These are phyloP conservation scores for Syrrhaptes paradoxus DNA, from an alignment of 2,113 vertebrate species.

Conservation along the genomic window DNA sequence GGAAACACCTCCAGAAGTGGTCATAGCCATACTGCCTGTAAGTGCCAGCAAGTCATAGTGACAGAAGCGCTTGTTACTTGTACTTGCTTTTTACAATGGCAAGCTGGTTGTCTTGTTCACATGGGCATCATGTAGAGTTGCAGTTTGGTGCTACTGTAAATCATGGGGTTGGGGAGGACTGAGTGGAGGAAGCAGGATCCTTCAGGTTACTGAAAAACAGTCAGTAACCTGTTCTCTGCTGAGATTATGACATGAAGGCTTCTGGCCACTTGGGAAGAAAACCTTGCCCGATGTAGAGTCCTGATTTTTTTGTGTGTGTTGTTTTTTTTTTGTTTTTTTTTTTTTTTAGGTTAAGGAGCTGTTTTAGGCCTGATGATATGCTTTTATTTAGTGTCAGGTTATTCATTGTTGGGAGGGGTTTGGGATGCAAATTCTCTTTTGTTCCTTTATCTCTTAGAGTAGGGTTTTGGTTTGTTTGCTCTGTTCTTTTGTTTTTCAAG, in stretches of 20 bases:
- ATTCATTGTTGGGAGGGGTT: background rate
- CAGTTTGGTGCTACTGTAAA: background rate
- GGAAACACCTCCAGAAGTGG: constrained; percentile 90
- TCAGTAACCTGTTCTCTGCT: background rate
- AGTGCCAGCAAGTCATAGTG: background rate
- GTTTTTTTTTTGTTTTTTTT: background rate
- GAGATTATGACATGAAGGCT: background rate
- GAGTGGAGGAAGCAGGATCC: background rate
- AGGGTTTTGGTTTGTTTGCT: background rate
- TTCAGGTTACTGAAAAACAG: background rate
- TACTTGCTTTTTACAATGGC: background rate
- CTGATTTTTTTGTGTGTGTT: background rate
- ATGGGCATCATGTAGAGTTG: background rate
- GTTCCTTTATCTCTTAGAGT: background rate
- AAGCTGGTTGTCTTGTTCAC: background rate
- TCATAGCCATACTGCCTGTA: constrained; percentile 90
- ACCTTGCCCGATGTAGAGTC: background rate
- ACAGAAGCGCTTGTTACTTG: background rate
- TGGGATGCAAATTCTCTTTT: background rate
- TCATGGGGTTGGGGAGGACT: background rate
- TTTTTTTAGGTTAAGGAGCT: background rate
- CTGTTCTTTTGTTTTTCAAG: background rate
- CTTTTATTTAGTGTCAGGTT: background rate
- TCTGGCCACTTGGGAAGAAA: background rate
- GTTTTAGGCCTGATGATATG: background rate